These are phyloP conservation scores for Orius insidiosus DNA, from an alignment of 1,140 invertebrate species.

Conservation along the genomic window DNA sequence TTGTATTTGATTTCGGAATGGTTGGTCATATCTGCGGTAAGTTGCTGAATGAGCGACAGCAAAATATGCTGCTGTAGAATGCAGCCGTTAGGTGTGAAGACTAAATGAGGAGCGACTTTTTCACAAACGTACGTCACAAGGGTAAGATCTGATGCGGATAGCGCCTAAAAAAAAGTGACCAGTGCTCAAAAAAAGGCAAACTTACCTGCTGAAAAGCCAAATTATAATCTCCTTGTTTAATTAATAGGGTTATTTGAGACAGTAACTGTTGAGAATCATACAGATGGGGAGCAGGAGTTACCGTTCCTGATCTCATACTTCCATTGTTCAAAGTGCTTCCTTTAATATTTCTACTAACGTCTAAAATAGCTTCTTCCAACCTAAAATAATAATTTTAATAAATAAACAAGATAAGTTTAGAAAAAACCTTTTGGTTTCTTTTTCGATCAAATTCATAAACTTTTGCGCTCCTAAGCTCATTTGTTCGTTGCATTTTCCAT, in stretches of 20 bases:
- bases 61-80: constrained; percentile 68
- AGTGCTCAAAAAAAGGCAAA: background rate
- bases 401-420: background rate
- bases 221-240: constrained; percentile 58
- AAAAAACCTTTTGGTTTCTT: constrained; percentile 26
- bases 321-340: constrained; percentile 6
- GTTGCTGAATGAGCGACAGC: constrained; percentile 79
- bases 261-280: constrained; percentile 42
- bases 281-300: constrained; percentile 41
- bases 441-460: constrained; percentile 24
- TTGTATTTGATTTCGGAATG: constrained; percentile 77
- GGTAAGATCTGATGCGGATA: constrained; percentile 67
- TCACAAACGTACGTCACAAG: constrained; percentile 73
- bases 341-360: constrained; percentile 8
- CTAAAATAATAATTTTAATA: constrained; percentile 1
- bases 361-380: constrained; percentile 11
- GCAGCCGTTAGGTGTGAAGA: constrained; percentile 52
- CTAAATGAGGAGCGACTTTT: constrained; percentile 50
- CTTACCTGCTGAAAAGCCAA: constrained; percentile 69
- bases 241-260: constrained; percentile 51
- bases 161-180: constrained; percentile 44
- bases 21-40: constrained; percentile 66
- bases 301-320: constrained; percentile 42
- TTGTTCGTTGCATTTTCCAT: constrained; percentile 23
- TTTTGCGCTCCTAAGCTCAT: constrained; percentile 25